Conservation (phyloP, 2,888 invertebrate genomes). For the Troglohyphantes excavatus region DNA sequence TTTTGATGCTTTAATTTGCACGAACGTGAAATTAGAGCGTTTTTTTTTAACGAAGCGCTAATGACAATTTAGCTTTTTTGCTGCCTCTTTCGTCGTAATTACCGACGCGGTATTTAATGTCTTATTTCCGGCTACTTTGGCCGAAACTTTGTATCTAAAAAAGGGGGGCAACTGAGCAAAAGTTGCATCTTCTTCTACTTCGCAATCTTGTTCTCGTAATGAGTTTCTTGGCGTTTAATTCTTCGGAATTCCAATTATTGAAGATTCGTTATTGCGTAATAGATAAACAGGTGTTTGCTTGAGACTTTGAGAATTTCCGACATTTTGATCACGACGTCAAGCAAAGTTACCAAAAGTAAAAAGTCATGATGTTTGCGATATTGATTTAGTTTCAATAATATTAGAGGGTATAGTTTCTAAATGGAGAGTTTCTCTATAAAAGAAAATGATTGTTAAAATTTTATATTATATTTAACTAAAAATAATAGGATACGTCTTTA, state of each 20-base stretch:
- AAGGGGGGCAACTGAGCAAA: conserved; percentile 1
- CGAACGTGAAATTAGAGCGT: conserved; percentile 21
- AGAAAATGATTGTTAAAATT: no score
- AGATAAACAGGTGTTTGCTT: no score
- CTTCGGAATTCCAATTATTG: neutral
- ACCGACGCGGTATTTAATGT: conserved; percentile 39
- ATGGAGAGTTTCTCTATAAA: no score
- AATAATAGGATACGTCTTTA: no score
- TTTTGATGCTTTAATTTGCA: conserved; percentile 34
- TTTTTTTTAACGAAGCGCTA: conserved; percentile 22
- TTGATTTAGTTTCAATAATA: no score
- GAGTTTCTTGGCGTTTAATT: conserved; percentile 3
- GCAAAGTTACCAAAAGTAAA: no score
- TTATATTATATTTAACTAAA: no score
- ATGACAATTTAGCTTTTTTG: conserved; percentile 47
- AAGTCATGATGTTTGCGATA: no score
- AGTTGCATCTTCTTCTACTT: neutral
- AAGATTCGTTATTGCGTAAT: neutral
- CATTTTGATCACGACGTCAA: neutral
- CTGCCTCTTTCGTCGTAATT: conserved; percentile 32
- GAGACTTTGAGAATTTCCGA: neutral
- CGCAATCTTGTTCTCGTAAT: neutral
- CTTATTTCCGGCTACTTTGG: conserved; percentile 36
- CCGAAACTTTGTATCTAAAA: conserved; percentile 9
- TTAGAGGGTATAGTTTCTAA: no score